These are phyloP conservation scores for Alaudala cheleensis DNA, from an alignment of 2,113 vertebrate genomes.

Conservation along the genomic window DNA sequence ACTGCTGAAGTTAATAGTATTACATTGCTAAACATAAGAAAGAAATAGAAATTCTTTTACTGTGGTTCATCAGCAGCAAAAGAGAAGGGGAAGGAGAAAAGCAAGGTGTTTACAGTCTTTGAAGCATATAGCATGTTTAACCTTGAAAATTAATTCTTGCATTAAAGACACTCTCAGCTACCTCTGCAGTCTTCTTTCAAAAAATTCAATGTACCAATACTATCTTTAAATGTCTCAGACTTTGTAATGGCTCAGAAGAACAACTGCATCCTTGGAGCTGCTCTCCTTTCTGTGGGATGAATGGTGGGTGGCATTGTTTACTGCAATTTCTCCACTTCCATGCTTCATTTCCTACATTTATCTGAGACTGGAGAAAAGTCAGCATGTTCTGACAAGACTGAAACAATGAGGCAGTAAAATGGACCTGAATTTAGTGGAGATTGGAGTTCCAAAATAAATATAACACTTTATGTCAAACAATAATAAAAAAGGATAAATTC, in stretches of 20 bases:
- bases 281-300: conserved; percentile 54
- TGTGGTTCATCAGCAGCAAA: conserved; percentile 54
- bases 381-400: conserved; percentile 62
- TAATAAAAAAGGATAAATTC: conserved; percentile 73
- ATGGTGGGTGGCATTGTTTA: neutral
- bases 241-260: conserved; percentile 62
- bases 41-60: conserved; percentile 51
- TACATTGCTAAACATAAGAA: conserved; percentile 48
- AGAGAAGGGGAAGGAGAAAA: conserved; percentile 20
- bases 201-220: conserved; percentile 64
- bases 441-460: conserved; percentile 75
- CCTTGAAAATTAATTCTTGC: conserved; percentile 66
- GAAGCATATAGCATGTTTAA: conserved; percentile 30
- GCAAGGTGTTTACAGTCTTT: conserved; percentile 46
- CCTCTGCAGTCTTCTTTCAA: conserved; percentile 59
- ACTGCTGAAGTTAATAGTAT: conserved; percentile 45
- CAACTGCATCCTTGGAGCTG: conserved; percentile 34
- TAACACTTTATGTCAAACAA: conserved; percentile 71
- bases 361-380: conserved; percentile 67
- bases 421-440: conserved; percentile 66
- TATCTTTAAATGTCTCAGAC: conserved; percentile 58
- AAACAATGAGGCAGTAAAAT: conserved; percentile 68
- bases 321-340: conserved; percentile 66
- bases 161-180: conserved; percentile 51
- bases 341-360: conserved; percentile 68